A percentile compares a stretch with the other conserved stretches of the same genome.
Conservation (phyloP, 1,140 invertebrate species). For the Caerostris darwini region DNA sequence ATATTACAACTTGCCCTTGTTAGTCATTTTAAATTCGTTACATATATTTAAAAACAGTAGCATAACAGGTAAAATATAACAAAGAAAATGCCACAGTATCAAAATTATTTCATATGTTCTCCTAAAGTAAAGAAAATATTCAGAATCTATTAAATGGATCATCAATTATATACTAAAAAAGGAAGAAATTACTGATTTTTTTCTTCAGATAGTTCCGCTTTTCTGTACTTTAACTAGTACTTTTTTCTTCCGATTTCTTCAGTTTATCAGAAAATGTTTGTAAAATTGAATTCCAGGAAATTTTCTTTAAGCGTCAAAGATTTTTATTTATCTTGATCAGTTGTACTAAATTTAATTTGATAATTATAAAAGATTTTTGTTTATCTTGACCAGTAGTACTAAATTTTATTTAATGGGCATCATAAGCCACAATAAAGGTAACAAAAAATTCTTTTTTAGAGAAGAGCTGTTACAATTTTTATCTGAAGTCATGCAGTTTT, state of each 20-base stretch:
- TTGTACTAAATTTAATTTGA: not conserved
- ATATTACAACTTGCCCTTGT: too few species aligned
- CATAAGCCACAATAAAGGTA: not conserved
- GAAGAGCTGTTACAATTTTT: not conserved
- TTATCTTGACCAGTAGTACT: not conserved
- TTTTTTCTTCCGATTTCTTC: constrained; percentile 9
- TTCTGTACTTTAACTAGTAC: too few species aligned
- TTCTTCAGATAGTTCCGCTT: too few species aligned
- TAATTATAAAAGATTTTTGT: not conserved
- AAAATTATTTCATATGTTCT: too few species aligned
- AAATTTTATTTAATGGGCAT: not conserved
- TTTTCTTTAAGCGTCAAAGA: not conserved
- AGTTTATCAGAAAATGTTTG: not conserved
- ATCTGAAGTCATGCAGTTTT: constrained; percentile 10
- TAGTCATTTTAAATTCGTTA: too few species aligned
- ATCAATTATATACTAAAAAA: too few species aligned
- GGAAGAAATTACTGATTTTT: too few species aligned
- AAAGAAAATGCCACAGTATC: too few species aligned
- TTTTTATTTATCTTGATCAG: not conserved
- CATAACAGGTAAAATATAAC: too few species aligned
- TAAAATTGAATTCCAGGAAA: not conserved
- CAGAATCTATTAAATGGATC: too few species aligned
- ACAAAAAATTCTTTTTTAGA: not conserved
- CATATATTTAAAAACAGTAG: too few species aligned
- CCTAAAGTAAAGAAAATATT: too few species aligned